Base-by-base conservation (phyloP, 2,113 vertebrate genomes). In the Macquaria ambigua region DNA sequence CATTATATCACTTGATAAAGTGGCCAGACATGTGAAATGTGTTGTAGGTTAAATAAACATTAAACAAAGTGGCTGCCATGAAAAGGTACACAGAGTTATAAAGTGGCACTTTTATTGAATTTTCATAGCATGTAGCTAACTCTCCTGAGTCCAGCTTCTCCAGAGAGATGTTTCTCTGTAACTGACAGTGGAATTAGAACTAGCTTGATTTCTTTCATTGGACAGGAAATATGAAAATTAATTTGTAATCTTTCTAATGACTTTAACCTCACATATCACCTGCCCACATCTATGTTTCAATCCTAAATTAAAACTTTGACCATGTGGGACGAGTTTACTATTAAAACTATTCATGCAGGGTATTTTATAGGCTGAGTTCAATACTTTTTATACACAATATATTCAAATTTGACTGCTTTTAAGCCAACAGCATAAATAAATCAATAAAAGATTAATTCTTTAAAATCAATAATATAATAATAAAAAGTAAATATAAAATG, bases 41-140 rank as follows among this genome's bases (percentile, higher is more conserved):
- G 76, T 41, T 59, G 55, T 0, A 2, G 68, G 72, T 85, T 85
- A 81, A 83, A 87, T 48, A 83, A 64, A 83, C 73, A 68, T 78
- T 62, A 68, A 74, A 66, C 50, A 70, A 67, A 81, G 80, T 59
- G 72, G 74, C 10, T 53, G 28, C 48, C 9, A 15, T 53, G 21
- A 69, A 43, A 31, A 72, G 37, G 15, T 15, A 25, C 8, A 4
- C 50, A 6, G 16, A 56, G 50, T 46, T 53, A 66, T 41, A 10
- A 55, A 55, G 67, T 41, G 25, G 18, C 67, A 31, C 48, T 46
- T 77, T 70, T 8, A 53, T 62, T 55, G 53, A 69, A 34, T 28
- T 63, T 70, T 25, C 31, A 16, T 28, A 46, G 83, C 41, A 6
- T 59, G 41, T 6, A 0, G 46, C 31, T n/a, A 37, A 37, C 37